Evolutionary conservation across 2,113 vertebrate species (phyloP), one percentile per base, ranked within the genome.

Genomic region (Progne subis): DNA sequence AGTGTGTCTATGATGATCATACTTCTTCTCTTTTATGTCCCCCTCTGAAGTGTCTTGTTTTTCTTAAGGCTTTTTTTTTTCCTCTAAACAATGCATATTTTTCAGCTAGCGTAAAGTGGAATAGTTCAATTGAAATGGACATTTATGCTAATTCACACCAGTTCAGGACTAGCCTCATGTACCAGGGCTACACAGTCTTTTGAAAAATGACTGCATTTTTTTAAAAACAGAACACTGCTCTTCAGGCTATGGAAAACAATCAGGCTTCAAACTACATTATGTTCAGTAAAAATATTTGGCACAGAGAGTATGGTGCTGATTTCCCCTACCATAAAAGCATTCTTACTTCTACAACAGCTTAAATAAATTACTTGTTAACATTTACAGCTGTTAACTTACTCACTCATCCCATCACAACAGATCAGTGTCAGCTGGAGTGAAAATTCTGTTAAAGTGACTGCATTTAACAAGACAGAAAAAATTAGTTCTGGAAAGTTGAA

Each of bases 351-450:
- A 0, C 56, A 88, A 74, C 34, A 90, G 68, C 52, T 93, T 90
- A 91, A 94, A 95, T 88, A 94, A 97, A 97, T 96, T 87, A 82
- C 93, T 95, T 96, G 95, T 96, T 98, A 97, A 97, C 94, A 82
- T 97, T 96, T 97, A 96, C 94, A 67, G 14, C 92, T 88, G 95
- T 97, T 96, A 97, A 88, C 59, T 91, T 86, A 81, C 63, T 91
- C 79, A 93, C 91, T 97, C 94, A 96, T 96, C 93, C 94, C 90
- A 94, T 94, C 95, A 85, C 91, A 95, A 90, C 12, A 32, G 87
- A 97, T 87, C 94, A 95, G 46, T 86, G 85, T 96, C 97, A 97
- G 91, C 89, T 85, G 93, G 92, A 95, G 68, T 91, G 82, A 91
- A 86, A 97, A 97, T 95, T 91, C 94, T 96, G 52, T 84, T 97